Conservation (phyloP, 2,888 invertebrate genomes). For the Argyra leucocephala region DNA sequence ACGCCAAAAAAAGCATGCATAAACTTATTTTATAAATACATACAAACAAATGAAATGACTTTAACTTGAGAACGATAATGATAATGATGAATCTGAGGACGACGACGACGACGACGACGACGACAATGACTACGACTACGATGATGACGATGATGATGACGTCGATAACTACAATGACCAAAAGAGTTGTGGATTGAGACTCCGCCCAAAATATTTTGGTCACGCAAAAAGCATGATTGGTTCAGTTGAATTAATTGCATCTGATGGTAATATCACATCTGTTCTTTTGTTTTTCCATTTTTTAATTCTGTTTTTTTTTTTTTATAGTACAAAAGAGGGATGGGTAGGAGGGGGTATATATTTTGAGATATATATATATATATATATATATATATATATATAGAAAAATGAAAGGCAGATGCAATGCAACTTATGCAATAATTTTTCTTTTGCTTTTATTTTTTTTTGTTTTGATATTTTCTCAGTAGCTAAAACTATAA, state of each 20-base stretch:
- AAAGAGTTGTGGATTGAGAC: not conserved
- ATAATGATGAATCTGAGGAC: too few species aligned
- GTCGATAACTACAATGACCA: not conserved
- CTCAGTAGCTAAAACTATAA: not conserved
- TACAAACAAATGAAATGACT: not conserved
- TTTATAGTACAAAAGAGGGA: not conserved
- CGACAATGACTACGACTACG: not conserved
- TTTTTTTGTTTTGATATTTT: not conserved
- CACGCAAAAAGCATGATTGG: conserved; percentile 4
- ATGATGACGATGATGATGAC: too few species aligned
- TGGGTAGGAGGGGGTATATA: too few species aligned
- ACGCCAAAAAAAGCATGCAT: not conserved
- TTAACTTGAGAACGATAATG: not conserved
- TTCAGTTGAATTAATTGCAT: not conserved
- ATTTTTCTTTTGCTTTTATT: not conserved
- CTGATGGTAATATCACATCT: not conserved
- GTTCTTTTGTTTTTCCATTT: not conserved
- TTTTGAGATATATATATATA: too few species aligned
- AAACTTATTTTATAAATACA: not conserved
- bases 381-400: too few species aligned
- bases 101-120: not conserved
- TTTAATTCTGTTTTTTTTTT: not conserved
- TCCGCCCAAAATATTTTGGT: not conserved
- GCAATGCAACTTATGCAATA: not conserved
- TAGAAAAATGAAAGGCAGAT: not conserved